Percentiles rank a stretch among this genome's conserved stretches.
Evolutionary conservation across 2,797 vertebrate genomes (phyloP).

Genomic region (Pseudochirops cupreus): DNA sequence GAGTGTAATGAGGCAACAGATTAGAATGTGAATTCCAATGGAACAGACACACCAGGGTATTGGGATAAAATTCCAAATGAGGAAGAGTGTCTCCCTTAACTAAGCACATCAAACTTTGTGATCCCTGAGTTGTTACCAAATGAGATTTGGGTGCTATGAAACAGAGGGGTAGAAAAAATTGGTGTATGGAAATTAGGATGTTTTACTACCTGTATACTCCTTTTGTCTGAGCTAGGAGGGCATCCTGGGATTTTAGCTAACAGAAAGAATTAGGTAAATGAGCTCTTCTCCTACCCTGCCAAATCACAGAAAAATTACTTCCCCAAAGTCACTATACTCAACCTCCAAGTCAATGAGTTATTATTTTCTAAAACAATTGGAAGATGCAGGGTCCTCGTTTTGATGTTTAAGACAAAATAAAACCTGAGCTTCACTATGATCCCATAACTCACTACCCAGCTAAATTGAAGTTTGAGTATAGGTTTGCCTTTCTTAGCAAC

Average conservation of each 20-base stretch:
- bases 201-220: conserved; percentile 15
- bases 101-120: conserved; percentile 3
- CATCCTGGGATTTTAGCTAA: not conserved
- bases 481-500: conserved; percentile 63
- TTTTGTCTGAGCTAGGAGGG: conserved; percentile 17
- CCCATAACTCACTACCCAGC: conserved; percentile 73
- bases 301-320: conserved; percentile 13
- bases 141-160: not conserved
- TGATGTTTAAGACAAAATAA: conserved; percentile 18
- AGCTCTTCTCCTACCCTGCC: not conserved
- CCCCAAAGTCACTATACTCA: not conserved
- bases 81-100: conserved; percentile 14
- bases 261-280: not conserved
- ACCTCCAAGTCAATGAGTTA: conserved; percentile 46
- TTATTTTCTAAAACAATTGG: conserved; percentile 66
- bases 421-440: conserved; percentile 64
- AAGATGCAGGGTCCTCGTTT: conserved; percentile 48
- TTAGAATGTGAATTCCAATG: not conserved
- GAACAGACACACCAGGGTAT: conserved; percentile 32
- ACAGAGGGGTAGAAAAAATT: not conserved
- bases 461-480: conserved; percentile 59
- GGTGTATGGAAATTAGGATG: not conserved
- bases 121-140: conserved; percentile 45
- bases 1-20: conserved; percentile 14
- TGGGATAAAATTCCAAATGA: conserved; percentile 38